Evolutionary conservation across 2,113 vertebrate genomes (phyloP).

Genomic region (Chloroceryle aenea): DNA sequence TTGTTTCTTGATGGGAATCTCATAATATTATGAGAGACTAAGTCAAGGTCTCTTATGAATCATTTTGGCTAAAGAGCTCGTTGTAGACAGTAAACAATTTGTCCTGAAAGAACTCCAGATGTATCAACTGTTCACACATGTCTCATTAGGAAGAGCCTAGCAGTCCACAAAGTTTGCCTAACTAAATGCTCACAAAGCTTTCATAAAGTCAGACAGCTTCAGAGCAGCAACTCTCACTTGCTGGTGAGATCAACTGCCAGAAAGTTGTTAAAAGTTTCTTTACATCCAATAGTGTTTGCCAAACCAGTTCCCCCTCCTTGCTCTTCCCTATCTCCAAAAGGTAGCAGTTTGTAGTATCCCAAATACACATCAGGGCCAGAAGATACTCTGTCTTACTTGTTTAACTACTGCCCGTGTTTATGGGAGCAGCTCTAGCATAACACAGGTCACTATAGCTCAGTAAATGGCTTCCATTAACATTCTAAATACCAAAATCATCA

Average conservation of each 20-base stretch:
- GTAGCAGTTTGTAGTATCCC: neutral
- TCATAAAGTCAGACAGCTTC: neutral
- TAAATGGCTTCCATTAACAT: neutral
- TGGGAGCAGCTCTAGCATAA: neutral
- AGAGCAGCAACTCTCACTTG: neutral
- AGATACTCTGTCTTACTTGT: accelerated
- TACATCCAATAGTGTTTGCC: neutral
- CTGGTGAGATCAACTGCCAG: neutral
- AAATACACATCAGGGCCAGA: neutral
- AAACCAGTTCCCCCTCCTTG: neutral
- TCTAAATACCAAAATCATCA: neutral
- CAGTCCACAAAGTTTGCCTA: neutral
- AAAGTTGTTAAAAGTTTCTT: neutral
- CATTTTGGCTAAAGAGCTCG: neutral
- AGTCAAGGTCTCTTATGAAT: neutral
- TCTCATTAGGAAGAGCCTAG: neutral
- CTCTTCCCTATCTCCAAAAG: neutral
- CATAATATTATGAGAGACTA: neutral
- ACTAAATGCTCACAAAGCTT: neutral
- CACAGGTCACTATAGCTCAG: neutral
- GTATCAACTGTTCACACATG: neutral
- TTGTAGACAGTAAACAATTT: neutral
- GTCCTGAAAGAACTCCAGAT: neutral
- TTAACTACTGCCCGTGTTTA: neutral
- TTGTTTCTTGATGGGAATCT: neutral